Evolutionary conservation across 2,113 vertebrate species (phyloP), one percentile per base, ranked within the genome.

Genomic region (Datnioides undecimradiatus): DNA sequence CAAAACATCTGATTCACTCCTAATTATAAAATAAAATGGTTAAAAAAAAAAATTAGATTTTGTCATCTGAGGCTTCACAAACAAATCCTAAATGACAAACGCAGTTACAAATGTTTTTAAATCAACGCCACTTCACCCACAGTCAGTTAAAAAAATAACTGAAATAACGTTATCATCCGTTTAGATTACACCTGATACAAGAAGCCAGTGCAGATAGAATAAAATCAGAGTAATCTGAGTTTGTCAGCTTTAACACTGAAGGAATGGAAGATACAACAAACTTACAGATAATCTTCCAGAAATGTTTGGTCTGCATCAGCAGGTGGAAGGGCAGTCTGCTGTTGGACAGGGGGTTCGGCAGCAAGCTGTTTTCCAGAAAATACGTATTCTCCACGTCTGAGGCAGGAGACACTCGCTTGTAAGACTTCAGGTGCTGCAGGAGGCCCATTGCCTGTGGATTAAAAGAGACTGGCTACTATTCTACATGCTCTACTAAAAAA

Each of bases 241-340:
- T 63, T 31, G 16, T 38, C 59, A 31, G 21, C 10, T 19, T 8
- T 17, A 45, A 51, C 2, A 71, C 4, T 23, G 14, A 45, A 65
- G 31, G 12, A 40, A n/a, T n/a, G n/a, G n/a, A n/a, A n/a, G n/a
- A n/a, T n/a, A n/a, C n/a, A n/a, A n/a, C n/a, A n/a, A 23, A 96
- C 96, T 63, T 88, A 98, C 98, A 95, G 51, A 99, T 93, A 73
- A 99, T 96, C 73, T 95, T 97, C 97, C 97, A 99, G 87, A 93
- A 96, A 2, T 95, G 92, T 21, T 94, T 79, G n/a, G 95, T 95
- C 91, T 96, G 95, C 76, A 98, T 95, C 59, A 99, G 95, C 11
- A 98, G 91, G 74, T 99, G 98, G 81, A 99, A 99, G 58, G 98
- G 98, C 75, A 99, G 93, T 49, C 97, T 94, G 55, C 77, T 95